Base-by-base conservation (phyloP, 2,113 vertebrate species). In the Nerophis ophidion region DNA sequence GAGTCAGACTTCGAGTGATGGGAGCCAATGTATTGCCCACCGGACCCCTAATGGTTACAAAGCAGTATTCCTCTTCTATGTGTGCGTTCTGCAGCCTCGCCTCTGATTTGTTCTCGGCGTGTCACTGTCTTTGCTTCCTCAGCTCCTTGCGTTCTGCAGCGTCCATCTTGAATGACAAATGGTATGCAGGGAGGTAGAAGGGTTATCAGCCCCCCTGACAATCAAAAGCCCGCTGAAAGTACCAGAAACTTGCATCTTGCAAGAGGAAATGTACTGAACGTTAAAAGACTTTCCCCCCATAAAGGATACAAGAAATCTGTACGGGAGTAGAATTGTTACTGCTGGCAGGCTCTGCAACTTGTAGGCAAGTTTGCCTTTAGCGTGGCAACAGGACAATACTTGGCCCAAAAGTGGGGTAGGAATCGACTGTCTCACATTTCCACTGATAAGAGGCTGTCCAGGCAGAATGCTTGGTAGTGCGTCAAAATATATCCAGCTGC, bases 191-290 rank as follows among this genome's bases (percentile, higher is more conserved):
- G 62, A 68, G 65, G 72, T 68, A 60, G 70, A 65, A 58, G 54
- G 76, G 79, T 83, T 86, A 87, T 84, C 83, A 65, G 71, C 49
- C 72, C 68, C 74, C 83, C 80, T 78, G 84, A 80, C 83, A 85
- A 81, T 84, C 80, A 85, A 66, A 81, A 81, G 68, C 53, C 67
- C 1, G 8, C 65, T 68, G 57, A 65, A 66, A 79, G 74, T 45
- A 59, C 48, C 48, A 51, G 50, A 57, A 50, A 57, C 10, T 38
- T 53, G 68, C 58, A 19, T 51, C 4, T 33, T 34, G 16, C 57
- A 46, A 53, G 59, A 65, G 54, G 48, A 53, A 40, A 48, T 48
- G 12, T 44, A 42, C 13, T 55, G 15, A 56, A 53, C 55, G 63
- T 60, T 53, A 68, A 70, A 66, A 46, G 53, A 8, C 19, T 71